Evolutionary conservation across 2,113 vertebrate genomes (phyloP).

Genomic region (Gnathonemus longibarbis): DNA sequence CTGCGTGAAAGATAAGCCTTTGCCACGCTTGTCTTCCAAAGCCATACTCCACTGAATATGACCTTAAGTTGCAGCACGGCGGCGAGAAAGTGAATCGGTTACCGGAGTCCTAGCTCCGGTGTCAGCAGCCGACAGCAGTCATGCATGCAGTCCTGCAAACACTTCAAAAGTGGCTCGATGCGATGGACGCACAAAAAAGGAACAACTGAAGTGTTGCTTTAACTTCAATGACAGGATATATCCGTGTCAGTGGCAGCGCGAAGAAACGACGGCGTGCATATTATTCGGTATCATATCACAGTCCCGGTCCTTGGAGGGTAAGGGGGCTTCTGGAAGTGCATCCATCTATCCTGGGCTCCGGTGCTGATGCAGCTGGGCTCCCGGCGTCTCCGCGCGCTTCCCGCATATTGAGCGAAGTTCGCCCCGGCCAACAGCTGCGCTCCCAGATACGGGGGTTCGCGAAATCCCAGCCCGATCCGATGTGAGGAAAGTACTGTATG

Average conservation of each 20-base stretch:
- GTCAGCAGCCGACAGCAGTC: constrained; percentile 4
- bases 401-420: constrained; percentile 23
- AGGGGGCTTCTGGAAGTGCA: constrained; percentile 13
- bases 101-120: constrained; percentile 20
- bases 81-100: constrained; percentile 1
- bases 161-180: neutral
- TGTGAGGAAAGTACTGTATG: constrained; percentile 4
- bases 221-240: constrained; percentile 13
- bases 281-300: constrained; percentile 8
- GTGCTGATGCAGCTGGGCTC: neutral
- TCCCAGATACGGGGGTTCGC: neutral
- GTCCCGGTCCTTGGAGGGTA: constrained; percentile 6
- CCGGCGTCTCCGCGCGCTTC: neutral
- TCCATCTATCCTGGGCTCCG: constrained; percentile 4
- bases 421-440: constrained; percentile 7
- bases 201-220: neutral
- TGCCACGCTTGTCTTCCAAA: constrained; percentile 57
- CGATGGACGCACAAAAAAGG: neutral
- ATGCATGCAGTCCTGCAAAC: neutral
- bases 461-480: constrained; percentile 7
- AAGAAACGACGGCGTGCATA: neutral
- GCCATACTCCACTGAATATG: constrained; percentile 50
- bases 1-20: constrained; percentile 48
- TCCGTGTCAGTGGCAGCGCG: neutral
- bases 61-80: constrained; percentile 8